phyloP scores from a whole-genome alignment of 2,113 vertebrate species.

The Struthio camelus region DNA sequence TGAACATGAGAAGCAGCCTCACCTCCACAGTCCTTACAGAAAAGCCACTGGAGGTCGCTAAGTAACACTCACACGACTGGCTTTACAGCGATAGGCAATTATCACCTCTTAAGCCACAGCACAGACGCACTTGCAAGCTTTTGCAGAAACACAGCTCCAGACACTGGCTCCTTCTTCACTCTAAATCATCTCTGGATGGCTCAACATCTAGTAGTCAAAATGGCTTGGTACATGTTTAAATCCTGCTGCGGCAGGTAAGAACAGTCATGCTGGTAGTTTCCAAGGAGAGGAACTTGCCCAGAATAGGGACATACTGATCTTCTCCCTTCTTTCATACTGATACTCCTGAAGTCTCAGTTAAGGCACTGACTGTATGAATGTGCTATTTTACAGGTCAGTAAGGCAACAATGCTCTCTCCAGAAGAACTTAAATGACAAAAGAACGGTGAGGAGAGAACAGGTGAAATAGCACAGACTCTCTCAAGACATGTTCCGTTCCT shows the following conservation, averaged over 20 bases:
- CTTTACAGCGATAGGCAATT: neutral
- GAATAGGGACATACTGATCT: accelerated
- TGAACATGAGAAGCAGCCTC: neutral
- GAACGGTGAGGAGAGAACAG: neutral
- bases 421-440: neutral
- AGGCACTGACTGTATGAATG: neutral
- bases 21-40: neutral
- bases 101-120: neutral
- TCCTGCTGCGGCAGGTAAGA: neutral
- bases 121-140: neutral
- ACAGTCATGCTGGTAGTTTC: neutral
- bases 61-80: neutral
- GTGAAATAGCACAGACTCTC: neutral
- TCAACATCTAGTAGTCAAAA: neutral
- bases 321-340: neutral
- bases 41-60: neutral
- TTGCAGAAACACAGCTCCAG: neutral
- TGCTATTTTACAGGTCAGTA: neutral
- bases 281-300: neutral
- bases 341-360: neutral
- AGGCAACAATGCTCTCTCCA: neutral
- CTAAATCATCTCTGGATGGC: neutral
- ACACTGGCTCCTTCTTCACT: neutral
- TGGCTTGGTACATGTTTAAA: neutral
- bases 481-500: too few relatives aligned